phyloP scores from a whole-genome alignment of 1,140 invertebrate species.

The Drosophila equinoxialis region DNA sequence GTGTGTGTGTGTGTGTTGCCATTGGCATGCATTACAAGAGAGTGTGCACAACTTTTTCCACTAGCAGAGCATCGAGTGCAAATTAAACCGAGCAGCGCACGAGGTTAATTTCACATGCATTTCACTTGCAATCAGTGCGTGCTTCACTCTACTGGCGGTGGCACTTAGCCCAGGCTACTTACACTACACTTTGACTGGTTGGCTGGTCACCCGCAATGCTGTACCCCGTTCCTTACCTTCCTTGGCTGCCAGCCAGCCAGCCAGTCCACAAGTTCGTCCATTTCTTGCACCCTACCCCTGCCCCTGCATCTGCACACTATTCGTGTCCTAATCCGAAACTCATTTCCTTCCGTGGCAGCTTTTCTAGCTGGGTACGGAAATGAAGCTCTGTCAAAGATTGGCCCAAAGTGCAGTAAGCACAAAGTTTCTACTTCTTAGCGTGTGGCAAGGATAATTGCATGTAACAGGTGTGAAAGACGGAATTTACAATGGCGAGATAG shows the following conservation, averaged over 20 bases:
- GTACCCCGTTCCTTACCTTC: neutral
- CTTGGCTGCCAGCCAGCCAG: neutral
- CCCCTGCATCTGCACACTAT: slow-evolving; percentile 26
- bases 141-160: slow-evolving; percentile 53
- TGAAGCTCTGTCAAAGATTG: slow-evolving; percentile 57
- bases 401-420: slow-evolving; percentile 53
- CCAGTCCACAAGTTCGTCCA: neutral
- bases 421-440: slow-evolving; percentile 60
- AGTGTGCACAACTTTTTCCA: slow-evolving; percentile 38
- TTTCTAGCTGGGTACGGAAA: slow-evolving; percentile 46
- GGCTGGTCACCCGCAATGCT: slow-evolving; percentile 24
- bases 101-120: slow-evolving; percentile 79
- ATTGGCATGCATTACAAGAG: slow-evolving; percentile 57
- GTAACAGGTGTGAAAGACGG: slow-evolving; percentile 81
- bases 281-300: neutral
- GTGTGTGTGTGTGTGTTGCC: slow-evolving; percentile 23
- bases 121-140: slow-evolving; percentile 78
- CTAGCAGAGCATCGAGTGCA: slow-evolving; percentile 64
- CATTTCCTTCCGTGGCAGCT: slow-evolving; percentile 67
- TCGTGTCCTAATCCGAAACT: slow-evolving; percentile 78
- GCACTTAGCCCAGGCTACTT: slow-evolving; percentile 77
- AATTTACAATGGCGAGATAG: slow-evolving; percentile 74
- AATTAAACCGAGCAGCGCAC: slow-evolving; percentile 76
- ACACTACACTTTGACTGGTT: slow-evolving; percentile 60
- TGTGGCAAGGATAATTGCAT: slow-evolving; percentile 72